These are phyloP conservation scores for Anguilla megastoma DNA, from an alignment of 2,797 vertebrate species.

Conservation along the genomic window DNA sequence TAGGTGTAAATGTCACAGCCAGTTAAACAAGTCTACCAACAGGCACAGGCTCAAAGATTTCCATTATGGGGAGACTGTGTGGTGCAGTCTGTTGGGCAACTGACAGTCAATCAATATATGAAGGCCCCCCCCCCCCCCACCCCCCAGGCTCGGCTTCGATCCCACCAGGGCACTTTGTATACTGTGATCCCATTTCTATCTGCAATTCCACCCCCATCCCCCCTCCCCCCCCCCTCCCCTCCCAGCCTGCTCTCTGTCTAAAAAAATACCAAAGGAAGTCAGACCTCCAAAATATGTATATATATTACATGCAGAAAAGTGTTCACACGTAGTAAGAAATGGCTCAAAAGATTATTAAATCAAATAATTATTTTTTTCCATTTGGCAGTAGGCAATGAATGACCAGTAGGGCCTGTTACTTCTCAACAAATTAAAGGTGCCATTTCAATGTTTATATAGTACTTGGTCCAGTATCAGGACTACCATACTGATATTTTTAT, in stretches of 20 bases:
- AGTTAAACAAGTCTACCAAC: neutral
- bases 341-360: neutral
- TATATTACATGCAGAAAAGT: neutral
- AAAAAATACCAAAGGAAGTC: neutral
- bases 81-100: neutral
- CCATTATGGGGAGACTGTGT: neutral
- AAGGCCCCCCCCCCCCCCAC: too few relatives aligned
- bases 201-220: neutral
- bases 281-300: neutral
- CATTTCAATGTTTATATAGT: neutral
- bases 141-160: neutral
- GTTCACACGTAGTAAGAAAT: neutral
- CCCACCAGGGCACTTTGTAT: neutral
- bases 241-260: too few relatives aligned
- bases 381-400: neutral
- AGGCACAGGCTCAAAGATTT: neutral
- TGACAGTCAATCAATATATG: neutral
- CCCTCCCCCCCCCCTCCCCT: too few relatives aligned
- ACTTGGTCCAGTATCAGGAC: conserved; percentile 27
- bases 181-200: neutral
- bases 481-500: conserved; percentile 76
- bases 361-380: neutral
- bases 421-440: neutral
- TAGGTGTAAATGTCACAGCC: neutral
- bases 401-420: neutral